Evolutionary conservation across 2,797 vertebrate species (phyloP).

Genomic region (Lagocephalus sceleratus): DNA sequence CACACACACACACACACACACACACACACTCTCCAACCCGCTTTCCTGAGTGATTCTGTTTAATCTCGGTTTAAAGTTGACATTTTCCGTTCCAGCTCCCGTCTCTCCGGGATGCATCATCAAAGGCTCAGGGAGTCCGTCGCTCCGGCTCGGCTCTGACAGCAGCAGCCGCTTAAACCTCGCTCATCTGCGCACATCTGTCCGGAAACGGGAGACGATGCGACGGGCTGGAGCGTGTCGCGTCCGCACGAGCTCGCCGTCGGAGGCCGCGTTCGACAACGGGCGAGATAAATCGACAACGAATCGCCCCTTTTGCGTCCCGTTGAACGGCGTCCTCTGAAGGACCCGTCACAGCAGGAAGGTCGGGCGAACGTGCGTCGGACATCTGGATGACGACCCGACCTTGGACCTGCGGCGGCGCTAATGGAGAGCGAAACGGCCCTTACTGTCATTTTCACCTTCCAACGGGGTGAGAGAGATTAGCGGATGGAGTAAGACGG

Average conservation of each 20-base stretch:
- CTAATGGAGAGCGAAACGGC: no score
- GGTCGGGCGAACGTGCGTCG: background rate
- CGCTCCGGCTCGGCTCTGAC: no score
- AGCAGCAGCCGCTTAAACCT: no score
- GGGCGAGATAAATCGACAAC: no score
- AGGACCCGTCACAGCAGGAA: background rate
- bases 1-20: conserved; percentile 9
- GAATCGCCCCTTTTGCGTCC: conserved; percentile 6
- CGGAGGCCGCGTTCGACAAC: no score
- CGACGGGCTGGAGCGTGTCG: no score
- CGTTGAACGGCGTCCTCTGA: conserved; percentile 1
- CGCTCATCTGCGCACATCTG: no score
- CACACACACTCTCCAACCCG: conserved; percentile 18
- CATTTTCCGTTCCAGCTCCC: conserved; percentile 54
- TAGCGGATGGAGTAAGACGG: conserved; percentile 6
- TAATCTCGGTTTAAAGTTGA: conserved; percentile 64
- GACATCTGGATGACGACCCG: background rate
- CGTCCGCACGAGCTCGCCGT: no score
- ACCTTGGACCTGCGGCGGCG: background rate
- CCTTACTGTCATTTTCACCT: no score
- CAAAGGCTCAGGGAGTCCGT: conserved; percentile 50
- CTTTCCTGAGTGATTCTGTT: conserved; percentile 52
- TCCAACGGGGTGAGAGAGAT: conserved; percentile 7
- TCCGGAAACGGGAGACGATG: no score
- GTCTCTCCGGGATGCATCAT: conserved; percentile 53